Evolutionary conservation across 92 coral and sea anemone species (phyloP).

Genomic region (Parazoanthus atlanticus): DNA sequence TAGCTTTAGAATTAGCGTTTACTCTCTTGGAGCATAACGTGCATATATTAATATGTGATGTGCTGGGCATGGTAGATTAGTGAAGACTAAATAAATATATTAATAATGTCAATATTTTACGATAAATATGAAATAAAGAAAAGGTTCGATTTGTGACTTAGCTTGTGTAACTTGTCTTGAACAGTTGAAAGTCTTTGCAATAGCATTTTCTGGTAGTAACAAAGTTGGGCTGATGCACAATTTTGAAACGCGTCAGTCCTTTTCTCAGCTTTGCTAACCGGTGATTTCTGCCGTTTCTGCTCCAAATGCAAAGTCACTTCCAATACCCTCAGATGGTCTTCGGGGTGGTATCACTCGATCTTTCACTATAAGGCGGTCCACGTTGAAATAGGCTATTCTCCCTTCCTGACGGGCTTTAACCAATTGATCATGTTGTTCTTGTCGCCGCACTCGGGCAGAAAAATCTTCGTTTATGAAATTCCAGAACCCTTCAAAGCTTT

Average conservation of each 20-base stretch:
- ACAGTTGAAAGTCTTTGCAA: too few relatives aligned
- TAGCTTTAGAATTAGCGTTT: constrained; percentile 14
- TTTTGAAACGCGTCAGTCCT: too few relatives aligned
- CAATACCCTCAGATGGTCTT: neutral
- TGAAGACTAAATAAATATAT: neutral
- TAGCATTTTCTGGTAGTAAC: too few relatives aligned
- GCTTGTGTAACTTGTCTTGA: too few relatives aligned
- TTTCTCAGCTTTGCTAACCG: too few relatives aligned
- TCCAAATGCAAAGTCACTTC: neutral
- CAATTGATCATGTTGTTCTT: constrained; percentile 7
- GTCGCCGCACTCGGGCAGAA: neutral
- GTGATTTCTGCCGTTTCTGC: neutral
- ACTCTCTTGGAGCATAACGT: constrained; percentile 15
- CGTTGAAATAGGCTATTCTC: neutral
- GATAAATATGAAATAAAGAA: too few relatives aligned
- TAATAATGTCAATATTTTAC: neutral
- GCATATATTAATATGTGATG: constrained; percentile 6
- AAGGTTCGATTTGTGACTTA: too few relatives aligned
- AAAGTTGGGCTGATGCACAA: too few relatives aligned
- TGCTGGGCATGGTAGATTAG: constrained; percentile 7
- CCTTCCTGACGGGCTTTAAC: constrained; percentile 20
- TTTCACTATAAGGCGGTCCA: neutral
- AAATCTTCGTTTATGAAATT: constrained; percentile 12
- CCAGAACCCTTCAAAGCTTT: neutral
- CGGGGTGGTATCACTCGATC: too few relatives aligned